A percentile compares a stretch with the other conserved stretches of the same genome.
Evolutionary conservation across 2,888 invertebrate species (phyloP).

Genomic region (Dasypolia templi): DNA sequence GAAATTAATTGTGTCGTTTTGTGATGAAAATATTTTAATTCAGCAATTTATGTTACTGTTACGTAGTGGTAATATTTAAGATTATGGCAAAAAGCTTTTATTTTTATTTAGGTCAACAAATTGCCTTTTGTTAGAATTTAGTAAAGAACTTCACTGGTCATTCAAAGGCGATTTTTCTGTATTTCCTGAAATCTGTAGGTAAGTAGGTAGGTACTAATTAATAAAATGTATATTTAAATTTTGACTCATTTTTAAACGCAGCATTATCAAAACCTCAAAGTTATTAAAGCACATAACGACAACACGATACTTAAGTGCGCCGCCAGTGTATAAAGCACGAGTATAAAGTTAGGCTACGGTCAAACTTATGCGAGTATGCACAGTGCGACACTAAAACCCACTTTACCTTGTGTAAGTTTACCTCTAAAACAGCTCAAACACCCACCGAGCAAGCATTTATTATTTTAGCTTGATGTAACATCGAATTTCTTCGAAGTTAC

Average conservation of each 20-base stretch:
- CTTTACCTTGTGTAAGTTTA: constrained; percentile 82
- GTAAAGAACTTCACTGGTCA: not conserved
- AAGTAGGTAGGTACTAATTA: not conserved
- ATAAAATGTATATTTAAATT: not conserved
- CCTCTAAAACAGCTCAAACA: constrained; percentile 78
- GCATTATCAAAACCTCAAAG: constrained; percentile 41
- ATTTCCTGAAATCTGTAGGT: not conserved
- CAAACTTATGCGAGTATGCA: constrained; percentile 84
- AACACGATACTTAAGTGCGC: constrained; percentile 69
- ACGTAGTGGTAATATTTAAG: not conserved
- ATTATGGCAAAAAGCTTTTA: no score
- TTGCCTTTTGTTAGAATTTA: not conserved
- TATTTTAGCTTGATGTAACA: constrained; percentile 72
- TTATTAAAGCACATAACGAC: constrained; percentile 68
- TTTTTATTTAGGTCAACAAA: no score
- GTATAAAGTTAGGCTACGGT: constrained; percentile 83
- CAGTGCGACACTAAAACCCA: constrained; percentile 82
- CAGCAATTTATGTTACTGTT: not conserved
- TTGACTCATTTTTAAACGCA: not conserved
- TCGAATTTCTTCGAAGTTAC: constrained; percentile 49
- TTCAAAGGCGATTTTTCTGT: not conserved
- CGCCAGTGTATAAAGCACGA: constrained; percentile 75
- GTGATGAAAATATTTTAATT: not conserved
- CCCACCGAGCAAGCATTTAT: constrained; percentile 76
- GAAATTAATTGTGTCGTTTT: not conserved